These are phyloP conservation scores for Hirundichthys speculiger DNA, from an alignment of 2,113 vertebrate species.

Conservation along the genomic window DNA sequence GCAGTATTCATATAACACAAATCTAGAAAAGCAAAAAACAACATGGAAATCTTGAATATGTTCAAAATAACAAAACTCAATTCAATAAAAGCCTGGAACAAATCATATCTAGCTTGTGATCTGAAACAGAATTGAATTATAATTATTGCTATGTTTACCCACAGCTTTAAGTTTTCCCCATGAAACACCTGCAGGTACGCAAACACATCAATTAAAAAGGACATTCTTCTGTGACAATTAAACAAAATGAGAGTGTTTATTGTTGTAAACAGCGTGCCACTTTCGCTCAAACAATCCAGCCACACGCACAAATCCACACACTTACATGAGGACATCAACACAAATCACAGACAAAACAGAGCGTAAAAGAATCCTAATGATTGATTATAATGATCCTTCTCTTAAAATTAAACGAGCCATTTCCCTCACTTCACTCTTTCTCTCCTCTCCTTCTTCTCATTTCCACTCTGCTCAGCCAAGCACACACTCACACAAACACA, in stretches of 20 bases:
- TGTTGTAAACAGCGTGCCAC: not conserved
- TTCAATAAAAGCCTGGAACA: too few relatives aligned
- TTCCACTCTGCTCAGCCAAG: slow-evolving; percentile 17
- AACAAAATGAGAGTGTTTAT: slow-evolving; percentile 2
- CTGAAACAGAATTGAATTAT: too few relatives aligned
- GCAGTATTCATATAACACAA: too few relatives aligned
- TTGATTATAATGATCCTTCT: slow-evolving; percentile 34
- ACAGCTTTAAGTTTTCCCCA: not conserved
- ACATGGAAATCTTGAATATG: too few relatives aligned
- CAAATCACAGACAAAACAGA: slow-evolving; percentile 35
- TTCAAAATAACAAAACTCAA: too few relatives aligned
- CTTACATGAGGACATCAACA: slow-evolving; percentile 15
- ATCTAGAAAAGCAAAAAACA: too few relatives aligned
- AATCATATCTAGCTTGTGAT: too few relatives aligned
- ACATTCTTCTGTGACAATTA: not conserved
- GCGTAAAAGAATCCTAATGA: slow-evolving; percentile 29
- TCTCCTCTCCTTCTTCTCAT: not conserved
- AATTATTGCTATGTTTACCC: too few relatives aligned
- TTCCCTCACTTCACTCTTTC: not conserved
- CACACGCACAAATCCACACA: not conserved
- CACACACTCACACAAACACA: not conserved
- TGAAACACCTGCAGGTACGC: not conserved
- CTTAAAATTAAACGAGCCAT: slow-evolving; percentile 24
- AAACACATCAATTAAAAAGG: not conserved
- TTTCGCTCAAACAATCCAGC: not conserved